Base-by-base conservation (phyloP, 2,888 invertebrate genomes). In the Zaprionus obscuricornis region DNA sequence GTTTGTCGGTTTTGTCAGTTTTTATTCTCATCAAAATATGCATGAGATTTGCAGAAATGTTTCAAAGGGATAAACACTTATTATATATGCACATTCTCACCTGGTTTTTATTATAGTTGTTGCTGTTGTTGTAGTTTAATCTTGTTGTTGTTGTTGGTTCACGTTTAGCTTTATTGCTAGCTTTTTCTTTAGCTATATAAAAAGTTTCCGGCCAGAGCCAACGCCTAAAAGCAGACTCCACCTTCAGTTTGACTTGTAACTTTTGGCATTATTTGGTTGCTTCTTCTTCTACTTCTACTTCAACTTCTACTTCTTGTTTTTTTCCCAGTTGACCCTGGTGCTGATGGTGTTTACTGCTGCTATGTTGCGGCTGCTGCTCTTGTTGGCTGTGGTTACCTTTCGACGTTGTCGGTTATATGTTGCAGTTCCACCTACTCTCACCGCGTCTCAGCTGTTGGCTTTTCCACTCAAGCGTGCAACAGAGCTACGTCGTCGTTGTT, bases 221-320 rank as follows among this genome's bases (percentile, higher is more conserved):
- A 50, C 51, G 54, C 55, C 69, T 63, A 75, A 65, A 58, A 58
- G 47, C 58, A 56, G 67, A 52, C 49, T 55, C 34, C 33, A 40
- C n/a, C n/a, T n/a, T n/a, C n/a, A n/a, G n/a, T n/a, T n/a, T n/a
- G n/a, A n/a, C 52, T 46, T 24, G 55, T 62, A 47, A 57, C 45
- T 56, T 74, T 66, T 55, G 52, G 34, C 79, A 74, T 82, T 47
- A 52, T 49, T 46, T 34, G 26, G 24, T 20, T 42, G 56, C 31
- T 40, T 26, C 13, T 17, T 43, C 49, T 58, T 14, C 34, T 40
- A 6, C 27, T 20, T 16, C 7, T 59, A 20, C 62, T 29, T 27
- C 51, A 17, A 17, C 59, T 47, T 43, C 47, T 62, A 29, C 62
- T 47, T 47, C 62, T 58, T 36, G 27, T 29, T 37, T 22, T 39